These are phyloP conservation scores for Cichladusa arquata DNA, from an alignment of 2,113 vertebrate species.

Conservation along the genomic window DNA sequence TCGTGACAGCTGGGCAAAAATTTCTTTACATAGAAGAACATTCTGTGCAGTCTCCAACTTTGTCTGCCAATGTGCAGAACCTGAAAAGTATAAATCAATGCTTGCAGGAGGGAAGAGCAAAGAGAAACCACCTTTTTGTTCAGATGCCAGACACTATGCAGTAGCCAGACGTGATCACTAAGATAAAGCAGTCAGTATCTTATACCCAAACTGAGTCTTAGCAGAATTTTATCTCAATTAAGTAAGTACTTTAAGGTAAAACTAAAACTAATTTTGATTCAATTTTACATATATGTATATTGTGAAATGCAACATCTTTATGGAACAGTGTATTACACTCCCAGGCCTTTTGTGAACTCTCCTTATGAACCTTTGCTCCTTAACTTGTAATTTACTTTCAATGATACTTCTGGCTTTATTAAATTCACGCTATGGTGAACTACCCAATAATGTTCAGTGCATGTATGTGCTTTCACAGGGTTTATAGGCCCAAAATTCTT, in stretches of 20 bases:
- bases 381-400: background rate
- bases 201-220: background rate
- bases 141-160: background rate
- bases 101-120: background rate
- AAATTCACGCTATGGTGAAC: background rate
- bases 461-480: background rate
- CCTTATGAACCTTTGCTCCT: background rate
- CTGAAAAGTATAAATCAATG: constrained; percentile 48
- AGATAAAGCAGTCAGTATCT: background rate
- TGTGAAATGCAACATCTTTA: background rate
- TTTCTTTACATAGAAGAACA: constrained; percentile 96
- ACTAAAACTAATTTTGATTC: background rate
- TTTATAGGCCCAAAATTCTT: background rate
- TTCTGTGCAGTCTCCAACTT: constrained; percentile 95
- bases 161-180: accelerated
- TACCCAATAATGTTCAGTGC: background rate
- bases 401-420: background rate
- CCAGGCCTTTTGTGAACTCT: background rate
- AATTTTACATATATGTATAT: background rate
- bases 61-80: constrained; percentile 90
- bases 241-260: background rate
- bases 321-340: background rate
- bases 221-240: background rate
- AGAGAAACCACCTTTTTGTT: background rate
- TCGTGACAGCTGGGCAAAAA: constrained; percentile 94